Base-by-base conservation (phyloP, 2,113 vertebrate species). In the Dromiciops gliroides region DNA sequence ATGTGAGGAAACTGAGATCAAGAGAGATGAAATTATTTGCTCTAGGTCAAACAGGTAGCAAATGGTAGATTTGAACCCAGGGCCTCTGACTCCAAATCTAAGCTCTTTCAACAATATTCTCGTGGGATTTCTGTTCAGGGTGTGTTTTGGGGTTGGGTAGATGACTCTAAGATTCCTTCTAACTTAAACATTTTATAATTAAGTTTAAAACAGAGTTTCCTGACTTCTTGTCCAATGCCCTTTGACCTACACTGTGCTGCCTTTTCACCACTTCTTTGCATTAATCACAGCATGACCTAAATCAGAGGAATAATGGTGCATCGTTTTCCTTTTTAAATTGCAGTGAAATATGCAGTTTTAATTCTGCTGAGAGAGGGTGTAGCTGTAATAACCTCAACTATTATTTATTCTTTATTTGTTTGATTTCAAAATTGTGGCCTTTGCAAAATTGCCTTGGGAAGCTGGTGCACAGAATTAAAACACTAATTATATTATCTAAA, bases 401-500 rank as follows among this genome's bases (percentile, higher is more conserved):
- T 97, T 97, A 95, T 67, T 97, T 97, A 97, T 91, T 97, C 95
- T 90, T 98, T 97, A 97, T 97, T 96, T 96, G 93, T 93, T 97
- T 97, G 97, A 97, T 98, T 97, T 96, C 95, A 95, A 98, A 98
- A 98, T 97, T 98, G 97, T 96, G 47, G 94, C 96, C 94, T 97
- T 97, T 94, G 92, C 93, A 93, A 97, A 96, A 97, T 96, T 97
- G 97, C 97, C 97, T 97, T 92, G 90, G 92, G 94, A 98, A 97
- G 94, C 96, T 95, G 96, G 95, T 93, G 90, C 92, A 97, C 95
- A 96, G 97, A 96, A 97, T 97, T 97, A 97, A 97, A 97, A 97
- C 95, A 96, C 97, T 97, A 97, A 98, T 97, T 97, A 97, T 97
- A 97, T 98, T 97, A 97, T 95, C 97, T 97, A 96, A 98, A 98